Conservation (phyloP, 2,113 vertebrate genomes). For the Oplegnathus fasciatus region DNA sequence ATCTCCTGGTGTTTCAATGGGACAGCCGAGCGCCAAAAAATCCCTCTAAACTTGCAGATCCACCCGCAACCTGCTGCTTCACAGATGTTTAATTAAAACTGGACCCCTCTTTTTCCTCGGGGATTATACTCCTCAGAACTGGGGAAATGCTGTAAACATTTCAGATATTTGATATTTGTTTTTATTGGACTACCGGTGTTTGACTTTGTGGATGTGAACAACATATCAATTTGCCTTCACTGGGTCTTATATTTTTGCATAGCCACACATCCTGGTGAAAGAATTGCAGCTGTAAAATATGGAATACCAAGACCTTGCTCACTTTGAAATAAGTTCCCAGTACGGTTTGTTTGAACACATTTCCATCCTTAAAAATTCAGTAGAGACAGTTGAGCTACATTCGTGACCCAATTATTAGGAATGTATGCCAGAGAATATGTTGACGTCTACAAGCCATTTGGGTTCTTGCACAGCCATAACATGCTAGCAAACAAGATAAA, state of each 20-base stretch:
- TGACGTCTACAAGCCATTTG: neutral
- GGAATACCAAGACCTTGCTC: neutral
- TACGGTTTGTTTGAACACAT: neutral
- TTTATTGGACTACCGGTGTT: slow-evolving; percentile 29
- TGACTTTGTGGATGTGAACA: slow-evolving; percentile 28
- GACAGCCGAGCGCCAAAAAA: slow-evolving; percentile 50
- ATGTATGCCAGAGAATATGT: neutral
- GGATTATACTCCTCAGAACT: slow-evolving; percentile 22
- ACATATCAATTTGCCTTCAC: neutral
- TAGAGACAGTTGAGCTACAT: slow-evolving; percentile 3
- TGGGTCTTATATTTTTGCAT: neutral
- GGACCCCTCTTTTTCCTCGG: slow-evolving; percentile 29
- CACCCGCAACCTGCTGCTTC: slow-evolving; percentile 59
- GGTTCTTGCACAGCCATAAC: neutral
- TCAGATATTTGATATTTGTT: slow-evolving; percentile 52
- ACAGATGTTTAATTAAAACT: slow-evolving; percentile 79
- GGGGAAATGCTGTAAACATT: slow-evolving; percentile 52
- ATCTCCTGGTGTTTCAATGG: slow-evolving; percentile 73
- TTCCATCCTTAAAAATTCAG: neutral
- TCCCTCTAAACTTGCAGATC: slow-evolving; percentile 65
- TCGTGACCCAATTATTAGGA: neutral
- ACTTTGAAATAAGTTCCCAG: neutral
- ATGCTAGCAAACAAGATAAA: neutral
- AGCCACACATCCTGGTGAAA: neutral
- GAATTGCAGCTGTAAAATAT: neutral